Conservation (phyloP, 2,113 vertebrate genomes). For the Lipotes vexillifer region DNA sequence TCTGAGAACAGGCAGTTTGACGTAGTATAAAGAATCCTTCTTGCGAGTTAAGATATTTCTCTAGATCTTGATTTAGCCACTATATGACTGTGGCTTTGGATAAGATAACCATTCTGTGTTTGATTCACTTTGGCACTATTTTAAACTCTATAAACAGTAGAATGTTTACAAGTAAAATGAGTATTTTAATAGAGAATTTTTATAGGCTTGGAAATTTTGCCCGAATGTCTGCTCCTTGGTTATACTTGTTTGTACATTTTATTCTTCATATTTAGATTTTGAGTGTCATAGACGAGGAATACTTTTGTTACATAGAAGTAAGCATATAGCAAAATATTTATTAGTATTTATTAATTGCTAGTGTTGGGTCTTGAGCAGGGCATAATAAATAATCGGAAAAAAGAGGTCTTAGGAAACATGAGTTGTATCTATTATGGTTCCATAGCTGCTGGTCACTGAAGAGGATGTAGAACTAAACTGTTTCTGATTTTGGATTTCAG, state of each 20-base stretch:
- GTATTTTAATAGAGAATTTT: not conserved
- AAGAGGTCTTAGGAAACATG: not conserved
- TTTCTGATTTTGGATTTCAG: slow-evolving; percentile 23
- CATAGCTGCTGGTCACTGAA: not conserved
- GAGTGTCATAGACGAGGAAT: not conserved
- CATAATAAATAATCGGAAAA: not conserved
- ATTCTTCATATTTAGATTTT: slow-evolving; percentile 3
- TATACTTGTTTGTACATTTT: slow-evolving; percentile 8
- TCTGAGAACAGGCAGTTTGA: not conserved
- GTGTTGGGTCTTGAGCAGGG: not conserved
- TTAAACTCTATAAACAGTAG: not conserved
- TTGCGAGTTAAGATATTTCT: not conserved
- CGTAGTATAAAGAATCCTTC: not conserved
- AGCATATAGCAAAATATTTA: not conserved
- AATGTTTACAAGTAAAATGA: not conserved
- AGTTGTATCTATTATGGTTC: not conserved
- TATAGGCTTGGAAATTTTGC: not conserved
- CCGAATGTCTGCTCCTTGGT: not conserved
- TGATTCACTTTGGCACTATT: not conserved
- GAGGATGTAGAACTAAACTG: not conserved
- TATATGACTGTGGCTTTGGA: not conserved
- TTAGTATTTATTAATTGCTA: slow-evolving; percentile 12
- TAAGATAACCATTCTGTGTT: not conserved
- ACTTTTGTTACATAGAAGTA: not conserved
- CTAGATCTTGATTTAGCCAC: not conserved